A percentile compares a stretch with the other conserved stretches of the same genome.
These are phyloP conservation scores for Protobothrops mucrosquamatus DNA, from an alignment of 2,113 vertebrate species.

Conservation along the genomic window DNA sequence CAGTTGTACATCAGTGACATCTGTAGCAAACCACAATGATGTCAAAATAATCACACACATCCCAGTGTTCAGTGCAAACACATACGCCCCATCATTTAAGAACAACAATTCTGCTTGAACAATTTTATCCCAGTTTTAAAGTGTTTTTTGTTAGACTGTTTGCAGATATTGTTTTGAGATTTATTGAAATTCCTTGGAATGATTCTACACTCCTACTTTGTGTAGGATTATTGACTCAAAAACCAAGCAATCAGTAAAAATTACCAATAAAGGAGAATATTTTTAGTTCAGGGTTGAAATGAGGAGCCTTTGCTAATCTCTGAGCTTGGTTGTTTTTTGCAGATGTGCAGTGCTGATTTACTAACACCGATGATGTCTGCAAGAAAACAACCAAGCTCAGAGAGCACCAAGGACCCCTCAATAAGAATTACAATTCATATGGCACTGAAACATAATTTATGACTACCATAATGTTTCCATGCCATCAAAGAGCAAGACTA, in stretches of 20 bases:
- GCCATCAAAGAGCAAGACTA: neutral
- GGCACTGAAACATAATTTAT: neutral
- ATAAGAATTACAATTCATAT: neutral
- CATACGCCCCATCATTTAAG: neutral
- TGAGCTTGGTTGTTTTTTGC: neutral
- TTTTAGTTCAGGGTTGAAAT: neutral
- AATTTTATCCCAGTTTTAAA: neutral
- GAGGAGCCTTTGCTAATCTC: neutral
- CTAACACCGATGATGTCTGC: neutral
- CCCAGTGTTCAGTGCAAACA: neutral
- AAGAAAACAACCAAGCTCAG: neutral
- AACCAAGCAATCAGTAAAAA: neutral
- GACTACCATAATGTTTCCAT: neutral
- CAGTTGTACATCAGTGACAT: neutral
- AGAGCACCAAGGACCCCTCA: too few species aligned
- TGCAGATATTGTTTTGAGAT: neutral
- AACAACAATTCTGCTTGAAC: neutral
- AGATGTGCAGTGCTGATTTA: neutral
- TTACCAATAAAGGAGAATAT: neutral
- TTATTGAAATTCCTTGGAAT: neutral
- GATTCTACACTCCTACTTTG: neutral
- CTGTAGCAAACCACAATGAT: neutral
- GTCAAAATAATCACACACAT: neutral
- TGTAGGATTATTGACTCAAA: neutral
- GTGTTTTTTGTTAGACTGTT: neutral